Base-by-base conservation (phyloP, 1,140 invertebrate species). In the Polypedilum pembai region DNA sequence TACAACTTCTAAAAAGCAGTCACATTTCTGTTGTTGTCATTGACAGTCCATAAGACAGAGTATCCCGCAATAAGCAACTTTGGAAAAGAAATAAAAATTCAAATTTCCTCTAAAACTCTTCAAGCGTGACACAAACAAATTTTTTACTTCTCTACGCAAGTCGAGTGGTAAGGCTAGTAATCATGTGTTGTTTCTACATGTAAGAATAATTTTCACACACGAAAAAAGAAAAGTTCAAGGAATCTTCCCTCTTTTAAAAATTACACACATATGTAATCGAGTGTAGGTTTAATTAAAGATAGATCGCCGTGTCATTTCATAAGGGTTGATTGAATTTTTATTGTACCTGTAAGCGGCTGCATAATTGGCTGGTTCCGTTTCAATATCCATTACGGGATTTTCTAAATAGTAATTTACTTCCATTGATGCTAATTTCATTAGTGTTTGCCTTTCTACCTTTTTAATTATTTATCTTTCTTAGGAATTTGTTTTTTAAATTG, bases 301-400 rank as follows among this genome's bases (percentile, higher is more conserved):
- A 8, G 15, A 56, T n/a, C 12, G 10, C 10, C 12, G 12, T 12
- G 8, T n/a, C 12, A 56, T 56, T 56, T 56, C n/a, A 56, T 56
- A 12, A n/a, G 12, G 12, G 45, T 56, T 56, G 45, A 56, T 56
- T 56, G n/a, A 56, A n/a, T 56, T 56, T n/a, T 56, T n/a, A 56
- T 56, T 56, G 12, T 69, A 69, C 65, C 65, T 69, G 65, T 69
- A 69, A 33, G 24, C 24, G 24, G 24, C 24, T 69, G 65, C 65
- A 69, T 69, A 69, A 69, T 69, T 69, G 20, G 65, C 65, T 69
- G 65, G 65, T 69, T 69, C 65, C 20, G 65, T 20, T 69, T 69
- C 65, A 20, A 69, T 69, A 69, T 69, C 65, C 65, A 69, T 69
- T 20, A 69, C 65, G 20, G 65, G 65, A 69, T 69, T 69, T 21